These are phyloP conservation scores for Centroberyx gerrardi DNA, from an alignment of 2,797 vertebrate genomes.

Conservation along the genomic window DNA sequence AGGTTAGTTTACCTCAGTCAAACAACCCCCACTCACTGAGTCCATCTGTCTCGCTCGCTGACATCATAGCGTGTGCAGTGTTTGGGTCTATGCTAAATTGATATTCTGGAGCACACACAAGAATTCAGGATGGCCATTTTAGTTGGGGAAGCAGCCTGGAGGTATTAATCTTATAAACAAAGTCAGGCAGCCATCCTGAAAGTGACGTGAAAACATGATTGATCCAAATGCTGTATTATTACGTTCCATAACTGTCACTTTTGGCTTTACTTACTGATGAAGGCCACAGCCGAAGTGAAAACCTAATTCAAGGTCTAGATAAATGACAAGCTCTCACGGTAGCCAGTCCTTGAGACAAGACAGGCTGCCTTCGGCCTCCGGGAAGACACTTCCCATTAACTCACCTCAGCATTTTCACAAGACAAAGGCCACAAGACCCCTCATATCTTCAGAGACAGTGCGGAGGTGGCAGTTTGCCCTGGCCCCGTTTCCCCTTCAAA, in stretches of 20 bases:
- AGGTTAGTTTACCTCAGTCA: slow-evolving; percentile 79
- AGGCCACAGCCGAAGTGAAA: slow-evolving; percentile 7
- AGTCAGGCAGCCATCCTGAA: neutral
- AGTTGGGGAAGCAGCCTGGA: slow-evolving; percentile 20
- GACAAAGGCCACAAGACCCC: slow-evolving; percentile 66
- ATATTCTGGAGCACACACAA: slow-evolving; percentile 61
- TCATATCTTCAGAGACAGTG: slow-evolving; percentile 72
- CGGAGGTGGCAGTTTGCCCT: slow-evolving; percentile 69
- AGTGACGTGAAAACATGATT: neutral
- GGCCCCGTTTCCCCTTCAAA: slow-evolving; percentile 68
- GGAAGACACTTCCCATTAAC: slow-evolving; percentile 66
- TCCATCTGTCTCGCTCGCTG: slow-evolving; percentile 74
- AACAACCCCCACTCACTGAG: slow-evolving; percentile 58
- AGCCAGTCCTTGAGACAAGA: slow-evolving; percentile 54
- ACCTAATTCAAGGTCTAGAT: slow-evolving; percentile 45
- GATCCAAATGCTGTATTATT: neutral
- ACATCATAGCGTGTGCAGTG: slow-evolving; percentile 43
- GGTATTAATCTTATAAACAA: slow-evolving; percentile 37
- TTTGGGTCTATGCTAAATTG: slow-evolving; percentile 58
- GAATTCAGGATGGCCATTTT: slow-evolving; percentile 36
- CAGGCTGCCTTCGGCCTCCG: slow-evolving; percentile 46
- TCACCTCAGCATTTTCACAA: slow-evolving; percentile 72
- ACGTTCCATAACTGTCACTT: slow-evolving; percentile 2
- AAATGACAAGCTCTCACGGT: slow-evolving; percentile 29
- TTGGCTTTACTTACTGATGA: slow-evolving; percentile 15